A percentile compares a stretch with the other conserved stretches of the same genome.
Conservation (phyloP, 2,113 vertebrate genomes). For the Tretioscincus oriximinensis region DNA sequence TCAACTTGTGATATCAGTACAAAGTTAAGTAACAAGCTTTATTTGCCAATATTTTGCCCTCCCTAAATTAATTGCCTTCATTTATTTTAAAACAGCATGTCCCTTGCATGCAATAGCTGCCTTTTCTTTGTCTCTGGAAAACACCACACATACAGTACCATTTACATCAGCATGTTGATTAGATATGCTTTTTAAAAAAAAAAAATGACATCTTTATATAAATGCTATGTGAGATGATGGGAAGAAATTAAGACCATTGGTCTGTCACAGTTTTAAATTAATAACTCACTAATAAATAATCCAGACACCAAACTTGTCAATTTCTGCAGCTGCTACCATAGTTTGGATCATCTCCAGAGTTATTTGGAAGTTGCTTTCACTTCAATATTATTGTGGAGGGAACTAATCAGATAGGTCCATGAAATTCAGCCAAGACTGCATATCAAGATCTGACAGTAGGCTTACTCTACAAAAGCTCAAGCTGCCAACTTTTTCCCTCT, state of each 20-base stretch:
- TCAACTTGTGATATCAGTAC: not conserved
- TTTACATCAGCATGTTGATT: too few relatives aligned
- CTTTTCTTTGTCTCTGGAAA: not conserved
- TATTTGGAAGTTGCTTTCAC: too few relatives aligned
- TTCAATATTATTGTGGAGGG: too few relatives aligned
- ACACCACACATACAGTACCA: not conserved
- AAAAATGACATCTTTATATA: too few relatives aligned
- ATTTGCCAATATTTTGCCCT: not conserved
- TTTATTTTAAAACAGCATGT: not conserved
- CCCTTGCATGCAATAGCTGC: not conserved
- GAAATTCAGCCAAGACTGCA: too few relatives aligned
- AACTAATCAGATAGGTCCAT: too few relatives aligned
- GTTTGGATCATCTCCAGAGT: too few relatives aligned
- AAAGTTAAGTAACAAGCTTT: not conserved
- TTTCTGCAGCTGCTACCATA: not conserved
- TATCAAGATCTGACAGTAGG: too few relatives aligned
- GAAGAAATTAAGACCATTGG: not conserved
- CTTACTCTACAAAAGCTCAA: too few relatives aligned
- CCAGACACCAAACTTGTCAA: not conserved
- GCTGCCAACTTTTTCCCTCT: too few relatives aligned
- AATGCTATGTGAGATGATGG: not conserved
- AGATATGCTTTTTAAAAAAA: too few relatives aligned
- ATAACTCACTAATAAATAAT: not conserved
- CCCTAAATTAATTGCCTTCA: not conserved
- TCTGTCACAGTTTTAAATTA: not conserved